Conservation (phyloP, 37 sponge, comb jelly and placozoan species). For the Ianthella basta region DNA sequence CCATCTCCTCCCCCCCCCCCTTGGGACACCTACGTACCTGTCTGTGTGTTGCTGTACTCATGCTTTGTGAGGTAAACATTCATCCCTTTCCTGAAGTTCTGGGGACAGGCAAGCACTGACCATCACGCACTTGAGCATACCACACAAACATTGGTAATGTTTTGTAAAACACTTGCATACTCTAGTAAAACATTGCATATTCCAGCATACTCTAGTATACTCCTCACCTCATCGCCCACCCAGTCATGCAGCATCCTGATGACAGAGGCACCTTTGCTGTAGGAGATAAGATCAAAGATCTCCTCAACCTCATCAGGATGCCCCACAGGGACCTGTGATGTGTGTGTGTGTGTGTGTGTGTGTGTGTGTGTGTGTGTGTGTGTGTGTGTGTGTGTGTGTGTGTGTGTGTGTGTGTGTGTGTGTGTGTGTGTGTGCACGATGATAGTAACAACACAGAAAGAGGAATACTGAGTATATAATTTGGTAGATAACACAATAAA, state of each 20-base stretch:
- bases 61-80: conserved; percentile 68
- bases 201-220: conserved; percentile 23
- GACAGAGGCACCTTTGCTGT: conserved; percentile 93
- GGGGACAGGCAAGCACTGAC: conserved; percentile 10
- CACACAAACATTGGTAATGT: too few species aligned
- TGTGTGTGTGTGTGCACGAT: not conserved
- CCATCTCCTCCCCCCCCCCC: not conserved
- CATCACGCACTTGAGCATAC: too few species aligned
- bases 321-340: conserved; percentile 71
- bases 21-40: conserved; percentile 52
- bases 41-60: conserved; percentile 78
- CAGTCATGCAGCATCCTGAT: conserved; percentile 89
- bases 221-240: conserved; percentile 83
- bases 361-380: too few species aligned
- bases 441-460: not conserved
- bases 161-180: not conserved
- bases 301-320: conserved; percentile 94
- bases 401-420: not conserved
- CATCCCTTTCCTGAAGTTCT: conserved; percentile 88
- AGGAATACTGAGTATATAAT: too few species aligned
- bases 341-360: too few species aligned
- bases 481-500: too few species aligned
- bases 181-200: conserved; percentile 36
- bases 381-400: conserved; percentile 9
- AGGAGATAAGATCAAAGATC: conserved; percentile 97